These are phyloP conservation scores for Danaus melanippus DNA, from an alignment of 1,140 invertebrate genomes.

Conservation along the genomic window DNA sequence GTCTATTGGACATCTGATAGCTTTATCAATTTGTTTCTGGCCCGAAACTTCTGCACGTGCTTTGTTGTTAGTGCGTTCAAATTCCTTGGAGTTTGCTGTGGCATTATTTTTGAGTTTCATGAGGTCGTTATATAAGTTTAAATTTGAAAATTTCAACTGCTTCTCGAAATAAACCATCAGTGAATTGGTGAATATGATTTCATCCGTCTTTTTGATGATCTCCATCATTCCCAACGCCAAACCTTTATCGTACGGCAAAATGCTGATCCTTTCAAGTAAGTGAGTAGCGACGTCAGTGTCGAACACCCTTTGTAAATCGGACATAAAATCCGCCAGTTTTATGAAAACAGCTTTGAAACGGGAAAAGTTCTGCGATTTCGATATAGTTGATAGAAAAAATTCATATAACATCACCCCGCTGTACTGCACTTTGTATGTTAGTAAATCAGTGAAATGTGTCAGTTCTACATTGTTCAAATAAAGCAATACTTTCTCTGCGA, in stretches of 20 bases:
- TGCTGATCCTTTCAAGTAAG: conserved; percentile 47
- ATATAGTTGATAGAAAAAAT: conserved; percentile 37
- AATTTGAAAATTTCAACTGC: conserved; percentile 21
- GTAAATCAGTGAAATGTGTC: conserved; percentile 26
- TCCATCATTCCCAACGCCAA: conserved; percentile 33
- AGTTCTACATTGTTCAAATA: conserved; percentile 42
- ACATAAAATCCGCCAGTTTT: conserved; percentile 42
- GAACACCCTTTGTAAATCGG: conserved; percentile 26
- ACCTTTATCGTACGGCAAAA: conserved; percentile 38
- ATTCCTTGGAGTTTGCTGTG: not conserved
- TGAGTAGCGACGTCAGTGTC: conserved; percentile 27
- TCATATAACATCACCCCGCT: conserved; percentile 32
- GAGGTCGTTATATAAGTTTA: conserved; percentile 27
- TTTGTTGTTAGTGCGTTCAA: too few relatives aligned
- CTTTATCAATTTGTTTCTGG: too few relatives aligned
- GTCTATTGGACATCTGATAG: too few relatives aligned
- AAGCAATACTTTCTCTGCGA: conserved; percentile 37
- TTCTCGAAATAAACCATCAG: conserved; percentile 40
- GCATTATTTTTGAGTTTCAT: conserved; percentile 20
- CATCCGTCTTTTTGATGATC: conserved; percentile 37
- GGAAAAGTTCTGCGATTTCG: conserved; percentile 50
- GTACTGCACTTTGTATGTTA: conserved; percentile 19
- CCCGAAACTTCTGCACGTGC: too few relatives aligned
- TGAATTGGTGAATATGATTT: conserved; percentile 32
- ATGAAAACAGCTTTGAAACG: conserved; percentile 48